Evolutionary conservation across 2,888 invertebrate species (phyloP), one percentile per base, ranked within the genome.

Genomic region (Epistrophe grossulariae): DNA sequence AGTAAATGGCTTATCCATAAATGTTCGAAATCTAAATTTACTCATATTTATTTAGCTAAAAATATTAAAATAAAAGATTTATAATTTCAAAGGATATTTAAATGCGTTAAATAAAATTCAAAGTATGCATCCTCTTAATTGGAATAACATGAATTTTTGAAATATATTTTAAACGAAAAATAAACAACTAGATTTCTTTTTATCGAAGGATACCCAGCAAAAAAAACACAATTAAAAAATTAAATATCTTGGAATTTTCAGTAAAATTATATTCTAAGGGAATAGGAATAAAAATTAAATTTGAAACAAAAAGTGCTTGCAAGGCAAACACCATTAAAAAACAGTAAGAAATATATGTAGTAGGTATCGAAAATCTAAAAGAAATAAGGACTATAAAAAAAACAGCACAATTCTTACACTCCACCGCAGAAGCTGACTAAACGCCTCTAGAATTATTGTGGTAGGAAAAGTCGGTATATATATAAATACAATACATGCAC

Each of bases 401-500:
- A 57, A 66, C 11, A 66, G 10, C 31, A 43, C 38, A 73, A 52
- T 43, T 13, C 31, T 62, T 76, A 52, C 59, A 70, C 45, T 81
- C 71, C 55, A 71, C 11, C 15, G 45, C 64, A 35, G 70, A 48
- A 11, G 59, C 19, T 62, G 31, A 48, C 43, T 70, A 55, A 81
- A 77, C 13, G 50, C 62, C 31, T 45, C n/a, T 45, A 64, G 45
- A 48, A 40, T 13, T 38, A 40, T 19, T n/a, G 60, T 19, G 31
- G 35, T n/a, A 28, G 5, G 28, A 48, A 50, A 48, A 66, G n/a
- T 11, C 4, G 13, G 2, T 17, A 11, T 11, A 17, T 48, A 48
- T 17, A 17, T 9, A 9, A 19, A 19, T 4, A 11, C 5, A 19
- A 50, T 50, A 40, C 38, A 60, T 35, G 40, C 35, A 35, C 45